Base-by-base conservation (phyloP, 1,140 invertebrate genomes). In the Pararge aegeria region DNA sequence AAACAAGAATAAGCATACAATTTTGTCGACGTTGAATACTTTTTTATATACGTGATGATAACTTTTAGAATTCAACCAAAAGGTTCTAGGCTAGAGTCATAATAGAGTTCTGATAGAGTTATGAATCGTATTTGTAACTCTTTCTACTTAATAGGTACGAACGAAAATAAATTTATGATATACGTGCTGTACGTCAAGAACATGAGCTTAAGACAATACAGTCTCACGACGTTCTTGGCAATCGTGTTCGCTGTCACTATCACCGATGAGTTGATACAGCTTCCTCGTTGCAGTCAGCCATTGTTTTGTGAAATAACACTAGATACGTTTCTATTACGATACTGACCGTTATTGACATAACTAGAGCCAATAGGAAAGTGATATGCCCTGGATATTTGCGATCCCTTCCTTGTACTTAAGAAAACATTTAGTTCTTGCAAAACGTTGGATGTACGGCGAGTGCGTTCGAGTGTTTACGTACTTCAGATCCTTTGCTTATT, bases 231-330 rank as follows among this genome's bases (percentile, higher is more conserved):
- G 70, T 77, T 58, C 66, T 74, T 73, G 67, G 68, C 67, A 57
- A 30, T 56, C 38, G 56, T 58, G 56, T 53, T 40, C 40, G 38
- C 16, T 18, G 54, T 53, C 55, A 50, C 38, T 55, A 55, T 20
- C 37, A 44, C 38, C 54, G 60, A 62, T 57, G 60, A 62, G 54
- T 62, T 62, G 60, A 52, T 62, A 62, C 60, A 62, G 60, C 60
- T 62, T 62, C 60, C 60, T 62, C 46, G 60, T 62, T 62, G 29
- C 55, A 64, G 62, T 46, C 49, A 13, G 63, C 76, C 63, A 78
- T 79, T 76, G 73, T 79, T 67, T 67, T 63, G 54, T 57, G 60
- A 66, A 75, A 73, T 67, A 67, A 73, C 62, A 66, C 64, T 62
- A 55, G 54, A 62, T 55, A 66, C 60, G 59, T 54, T 68, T 51